Conservation (phyloP, 1,140 invertebrate species). For the Drosophila biarmipes region DNA sequence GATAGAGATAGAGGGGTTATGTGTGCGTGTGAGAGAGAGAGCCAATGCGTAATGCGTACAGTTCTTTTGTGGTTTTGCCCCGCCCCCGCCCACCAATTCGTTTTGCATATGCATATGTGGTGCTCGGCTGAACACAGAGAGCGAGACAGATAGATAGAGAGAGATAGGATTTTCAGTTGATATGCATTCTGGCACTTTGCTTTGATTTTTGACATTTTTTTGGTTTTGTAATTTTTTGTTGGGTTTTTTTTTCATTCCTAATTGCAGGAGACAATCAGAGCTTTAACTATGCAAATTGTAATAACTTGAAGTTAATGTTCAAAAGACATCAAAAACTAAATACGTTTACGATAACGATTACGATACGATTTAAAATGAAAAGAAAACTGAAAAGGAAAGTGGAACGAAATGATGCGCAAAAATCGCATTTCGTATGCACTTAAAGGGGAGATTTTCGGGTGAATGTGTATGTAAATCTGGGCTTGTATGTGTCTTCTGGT, state of each 20-base stretch:
- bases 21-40: conserved; percentile 39
- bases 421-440: conserved; percentile 50
- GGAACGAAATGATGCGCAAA: conserved; percentile 50
- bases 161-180: conserved; percentile 59
- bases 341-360: conserved; percentile 47
- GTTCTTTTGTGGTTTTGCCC: conserved; percentile 55
- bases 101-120: conserved; percentile 29
- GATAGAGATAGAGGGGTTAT: conserved; percentile 26
- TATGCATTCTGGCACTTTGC: conserved; percentile 53
- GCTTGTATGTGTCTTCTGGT: conserved; percentile 31
- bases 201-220: conserved; percentile 37
- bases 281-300: conserved; percentile 80
- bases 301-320: conserved; percentile 74
- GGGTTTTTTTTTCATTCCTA: conserved; percentile 53
- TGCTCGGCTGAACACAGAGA: conserved; percentile 77
- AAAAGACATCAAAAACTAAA: conserved; percentile 71
- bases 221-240: conserved; percentile 22
- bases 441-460: conserved; percentile 41
- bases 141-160: conserved; percentile 43
- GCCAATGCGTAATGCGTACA: conserved; percentile 61
- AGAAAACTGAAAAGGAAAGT: conserved; percentile 38
- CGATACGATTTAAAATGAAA: conserved; percentile 38
- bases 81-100: conserved; percentile 68
- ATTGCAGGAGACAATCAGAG: conserved; percentile 74
- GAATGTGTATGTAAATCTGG: conserved; percentile 33